Conservation (phyloP, 2,113 vertebrate species). For the Atlantisia rogersi region DNA sequence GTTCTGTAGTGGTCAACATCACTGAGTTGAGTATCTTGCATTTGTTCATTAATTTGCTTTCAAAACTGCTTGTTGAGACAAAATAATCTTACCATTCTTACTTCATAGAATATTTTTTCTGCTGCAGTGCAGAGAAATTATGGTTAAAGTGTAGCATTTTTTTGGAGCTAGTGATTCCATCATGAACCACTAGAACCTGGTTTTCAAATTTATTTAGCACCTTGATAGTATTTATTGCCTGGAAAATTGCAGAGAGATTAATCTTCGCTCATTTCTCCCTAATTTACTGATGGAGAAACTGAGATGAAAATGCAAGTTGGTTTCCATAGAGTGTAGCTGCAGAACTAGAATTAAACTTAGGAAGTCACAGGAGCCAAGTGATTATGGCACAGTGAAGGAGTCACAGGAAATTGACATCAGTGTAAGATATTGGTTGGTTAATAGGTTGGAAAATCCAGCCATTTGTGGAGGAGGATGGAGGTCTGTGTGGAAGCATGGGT, state of each 20-base stretch:
- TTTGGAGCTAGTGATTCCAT: neutral
- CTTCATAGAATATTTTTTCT: neutral
- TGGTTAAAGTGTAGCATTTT: neutral
- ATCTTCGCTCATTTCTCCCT: neutral
- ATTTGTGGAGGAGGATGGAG: neutral
- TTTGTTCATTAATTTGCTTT: neutral
- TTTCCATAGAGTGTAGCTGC: neutral
- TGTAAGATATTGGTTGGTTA: neutral
- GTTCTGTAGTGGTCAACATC: neutral
- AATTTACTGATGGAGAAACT: neutral
- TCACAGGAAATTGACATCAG: neutral
- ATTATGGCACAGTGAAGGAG: neutral
- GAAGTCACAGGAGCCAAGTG: neutral
- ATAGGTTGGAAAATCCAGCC: neutral
- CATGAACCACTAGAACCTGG: neutral
- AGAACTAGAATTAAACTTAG: neutral
- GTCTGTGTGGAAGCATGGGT: neutral
- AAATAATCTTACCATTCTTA: neutral
- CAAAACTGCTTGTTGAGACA: neutral
- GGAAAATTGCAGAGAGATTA: neutral
- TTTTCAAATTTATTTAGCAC: neutral
- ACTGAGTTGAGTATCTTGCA: neutral
- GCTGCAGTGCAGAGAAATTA: neutral
- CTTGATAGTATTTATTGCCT: neutral
- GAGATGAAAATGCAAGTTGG: neutral